Evolutionary conservation across 2,888 invertebrate genomes (phyloP).

Genomic region (Clusia tigrina): DNA sequence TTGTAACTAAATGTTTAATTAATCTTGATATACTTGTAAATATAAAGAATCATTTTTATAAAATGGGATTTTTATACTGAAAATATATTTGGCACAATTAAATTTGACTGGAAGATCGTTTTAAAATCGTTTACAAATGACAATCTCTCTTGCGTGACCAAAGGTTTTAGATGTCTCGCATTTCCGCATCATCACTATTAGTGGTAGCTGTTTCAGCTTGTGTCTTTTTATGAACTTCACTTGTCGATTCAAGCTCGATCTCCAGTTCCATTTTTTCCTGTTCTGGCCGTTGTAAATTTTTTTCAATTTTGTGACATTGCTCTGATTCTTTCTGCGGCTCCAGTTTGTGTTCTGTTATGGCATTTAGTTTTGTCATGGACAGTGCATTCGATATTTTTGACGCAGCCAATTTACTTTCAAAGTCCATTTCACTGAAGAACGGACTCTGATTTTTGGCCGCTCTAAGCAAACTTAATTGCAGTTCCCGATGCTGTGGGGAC

Average conservation of each 20-base stretch:
- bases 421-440: conserved; percentile 54
- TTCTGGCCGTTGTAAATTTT: not conserved
- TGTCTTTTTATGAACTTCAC: not conserved
- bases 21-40: not conserved
- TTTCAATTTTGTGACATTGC: too few species aligned
- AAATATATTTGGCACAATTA: conserved; percentile 54
- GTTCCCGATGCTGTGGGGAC: conserved; percentile 54
- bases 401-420: conserved; percentile 60
- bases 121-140: not conserved
- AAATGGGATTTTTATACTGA: not conserved
- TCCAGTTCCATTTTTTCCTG: not conserved
- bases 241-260: not conserved
- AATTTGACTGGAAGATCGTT: conserved; percentile 48
- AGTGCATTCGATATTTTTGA: conserved; percentile 60
- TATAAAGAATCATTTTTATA: not conserved
- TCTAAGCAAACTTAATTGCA: conserved; percentile 48
- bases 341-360: too few species aligned
- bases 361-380: conserved; percentile 44
- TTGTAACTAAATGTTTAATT: not conserved
- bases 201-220: not conserved
- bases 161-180: not conserved
- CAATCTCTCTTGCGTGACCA: not conserved
- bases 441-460: conserved; percentile 44
- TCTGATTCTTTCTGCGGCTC: conserved; percentile 34
- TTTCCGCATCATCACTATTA: not conserved